phyloP scores from a whole-genome alignment of 2,888 invertebrate species.

The Leucophenga maculata region DNA sequence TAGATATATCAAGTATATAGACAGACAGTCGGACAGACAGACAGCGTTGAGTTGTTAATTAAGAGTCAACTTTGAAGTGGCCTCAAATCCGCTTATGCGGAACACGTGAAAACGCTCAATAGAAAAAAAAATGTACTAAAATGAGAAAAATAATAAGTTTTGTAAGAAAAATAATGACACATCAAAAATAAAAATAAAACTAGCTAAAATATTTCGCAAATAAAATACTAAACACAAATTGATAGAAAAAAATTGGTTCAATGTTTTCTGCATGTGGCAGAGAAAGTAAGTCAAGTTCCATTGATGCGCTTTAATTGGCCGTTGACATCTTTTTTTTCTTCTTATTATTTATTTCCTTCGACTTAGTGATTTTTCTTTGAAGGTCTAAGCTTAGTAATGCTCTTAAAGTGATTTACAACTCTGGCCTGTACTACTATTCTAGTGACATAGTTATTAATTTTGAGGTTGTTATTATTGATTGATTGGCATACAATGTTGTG shows the following conservation, averaged over 20 bases:
- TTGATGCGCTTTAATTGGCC: conserved; percentile 52
- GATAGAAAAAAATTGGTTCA: too few species aligned
- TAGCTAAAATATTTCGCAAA: too few species aligned
- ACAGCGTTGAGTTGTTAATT: conserved; percentile 58
- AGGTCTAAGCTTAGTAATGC: conserved; percentile 58
- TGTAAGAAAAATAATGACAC: conserved; percentile 42
- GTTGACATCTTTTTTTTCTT: conserved; percentile 33
- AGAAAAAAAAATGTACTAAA: too few species aligned
- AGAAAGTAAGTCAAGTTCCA: conserved; percentile 60
- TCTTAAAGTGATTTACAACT: neutral
- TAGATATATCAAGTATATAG: conserved; percentile 11
- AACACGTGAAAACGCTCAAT: conserved; percentile 41
- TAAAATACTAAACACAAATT: too few species aligned
- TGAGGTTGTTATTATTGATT: conserved; percentile 39
- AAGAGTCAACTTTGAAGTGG: conserved; percentile 42
- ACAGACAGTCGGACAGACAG: conserved; percentile 27
- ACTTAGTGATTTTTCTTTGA: conserved; percentile 43
- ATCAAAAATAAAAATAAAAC: too few species aligned
- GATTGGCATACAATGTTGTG: conserved; percentile 55
- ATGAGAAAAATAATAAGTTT: neutral
- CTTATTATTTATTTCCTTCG: too few species aligned
- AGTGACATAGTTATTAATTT: conserved; percentile 62
- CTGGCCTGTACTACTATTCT: conserved; percentile 45
- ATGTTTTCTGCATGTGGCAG: conserved; percentile 27
- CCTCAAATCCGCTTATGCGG: conserved; percentile 56